A percentile compares a stretch with the other conserved stretches of the same genome.
These are phyloP conservation scores for Nymphalis polychloros DNA, from an alignment of 2,888 invertebrate genomes.

Conservation along the genomic window DNA sequence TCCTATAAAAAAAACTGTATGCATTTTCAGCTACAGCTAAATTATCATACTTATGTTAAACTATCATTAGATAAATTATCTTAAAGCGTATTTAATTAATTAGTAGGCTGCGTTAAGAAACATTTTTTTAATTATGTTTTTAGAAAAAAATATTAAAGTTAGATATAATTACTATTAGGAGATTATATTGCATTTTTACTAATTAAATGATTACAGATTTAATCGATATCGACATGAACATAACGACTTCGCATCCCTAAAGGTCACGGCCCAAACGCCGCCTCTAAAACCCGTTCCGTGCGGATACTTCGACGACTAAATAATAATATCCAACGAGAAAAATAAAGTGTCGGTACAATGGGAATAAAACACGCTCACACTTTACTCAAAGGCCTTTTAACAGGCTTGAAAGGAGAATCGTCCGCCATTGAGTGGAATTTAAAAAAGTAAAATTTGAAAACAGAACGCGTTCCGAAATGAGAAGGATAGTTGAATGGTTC, in stretches of 20 bases:
- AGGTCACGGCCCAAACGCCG: conserved; percentile 77
- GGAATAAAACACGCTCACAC: conserved; percentile 53
- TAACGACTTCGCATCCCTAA: conserved; percentile 52
- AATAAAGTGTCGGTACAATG: conserved; percentile 57
- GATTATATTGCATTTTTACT: too few relatives aligned
- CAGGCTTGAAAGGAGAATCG: conserved; percentile 41
- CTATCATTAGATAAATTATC: too few relatives aligned
- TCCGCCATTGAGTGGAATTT: conserved; percentile 46
- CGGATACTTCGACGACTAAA: conserved; percentile 63
- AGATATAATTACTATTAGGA: too few relatives aligned
- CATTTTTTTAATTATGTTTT: too few relatives aligned
- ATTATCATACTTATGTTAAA: too few relatives aligned
- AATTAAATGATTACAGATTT: conserved; percentile 4
- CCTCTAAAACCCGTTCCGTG: conserved; percentile 67
- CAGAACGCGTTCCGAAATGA: conserved; percentile 54
- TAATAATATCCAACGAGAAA: conserved; percentile 65
- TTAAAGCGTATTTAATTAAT: too few relatives aligned
- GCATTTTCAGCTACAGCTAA: too few relatives aligned
- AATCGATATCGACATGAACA: conserved; percentile 38
- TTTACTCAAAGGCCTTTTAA: conserved; percentile 48
- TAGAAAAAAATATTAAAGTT: too few relatives aligned
- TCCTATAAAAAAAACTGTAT: too few relatives aligned
- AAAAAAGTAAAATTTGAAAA: conserved; percentile 45
- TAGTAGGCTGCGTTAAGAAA: too few relatives aligned
- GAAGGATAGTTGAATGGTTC: conserved; percentile 49